Evolutionary conservation across 2,888 invertebrate species (phyloP).

Genomic region (Kuschelorhynchus macadamiae): DNA sequence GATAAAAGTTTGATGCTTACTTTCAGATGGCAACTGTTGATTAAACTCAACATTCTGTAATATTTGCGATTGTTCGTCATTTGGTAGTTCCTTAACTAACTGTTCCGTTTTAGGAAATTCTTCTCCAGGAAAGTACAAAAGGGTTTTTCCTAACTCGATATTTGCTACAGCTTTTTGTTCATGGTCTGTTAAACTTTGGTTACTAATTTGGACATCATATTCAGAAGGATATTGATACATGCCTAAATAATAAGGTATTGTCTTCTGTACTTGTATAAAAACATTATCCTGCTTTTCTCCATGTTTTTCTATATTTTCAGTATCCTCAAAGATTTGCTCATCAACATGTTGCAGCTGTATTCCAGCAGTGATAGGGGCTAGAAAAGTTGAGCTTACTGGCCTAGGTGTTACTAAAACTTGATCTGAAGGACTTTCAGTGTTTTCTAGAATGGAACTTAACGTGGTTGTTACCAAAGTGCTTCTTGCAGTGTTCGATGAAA

Average conservation of each 20-base stretch:
- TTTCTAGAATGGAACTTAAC: conserved; percentile 54
- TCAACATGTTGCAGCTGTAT: conserved; percentile 70
- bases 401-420: conserved; percentile 72
- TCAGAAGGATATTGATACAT: conserved; percentile 68
- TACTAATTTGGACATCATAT: conserved; percentile 62
- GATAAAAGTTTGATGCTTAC: neutral
- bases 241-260: conserved; percentile 72
- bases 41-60: conserved; percentile 35
- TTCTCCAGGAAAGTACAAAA: conserved; percentile 60
- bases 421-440: conserved; percentile 47
- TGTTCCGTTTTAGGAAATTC: conserved; percentile 56
- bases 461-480: conserved; percentile 52
- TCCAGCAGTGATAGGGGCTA: conserved; percentile 75
- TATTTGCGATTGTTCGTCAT: conserved; percentile 50
- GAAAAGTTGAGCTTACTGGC: conserved; percentile 72
- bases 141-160: conserved; percentile 68
- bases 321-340: conserved; percentile 38
- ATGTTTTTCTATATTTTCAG: conserved; percentile 16
- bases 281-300: conserved; percentile 62
- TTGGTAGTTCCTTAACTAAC: conserved; percentile 49
- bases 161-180: conserved; percentile 65
- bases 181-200: conserved; percentile 55
- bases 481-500: conserved; percentile 56
- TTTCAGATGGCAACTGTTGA: conserved; percentile 19
- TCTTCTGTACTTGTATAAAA: conserved; percentile 77